Percentiles rank a stretch among this genome's conserved stretches.
Conservation (phyloP, 2,797 vertebrate genomes). For the Ctenochaetus hawaiiensis region DNA sequence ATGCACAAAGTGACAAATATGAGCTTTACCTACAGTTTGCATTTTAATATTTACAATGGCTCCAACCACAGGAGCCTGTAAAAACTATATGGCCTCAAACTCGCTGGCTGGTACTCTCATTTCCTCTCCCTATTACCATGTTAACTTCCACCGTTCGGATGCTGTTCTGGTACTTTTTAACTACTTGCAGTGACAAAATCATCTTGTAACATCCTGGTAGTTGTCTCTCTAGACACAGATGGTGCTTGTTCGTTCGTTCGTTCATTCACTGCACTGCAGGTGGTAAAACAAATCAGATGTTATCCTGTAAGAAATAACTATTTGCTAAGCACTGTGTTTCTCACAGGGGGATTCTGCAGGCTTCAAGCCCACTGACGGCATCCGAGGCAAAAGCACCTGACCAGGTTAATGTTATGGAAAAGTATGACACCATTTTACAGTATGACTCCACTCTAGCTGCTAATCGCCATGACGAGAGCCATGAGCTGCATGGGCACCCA, state of each 20-base stretch:
- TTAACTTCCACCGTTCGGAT: constrained; percentile 34
- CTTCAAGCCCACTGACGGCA: constrained; percentile 17
- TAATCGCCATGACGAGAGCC: constrained; percentile 80
- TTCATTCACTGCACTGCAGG: constrained; percentile 43
- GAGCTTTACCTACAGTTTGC: constrained; percentile 44
- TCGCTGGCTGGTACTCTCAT: constrained; percentile 15
- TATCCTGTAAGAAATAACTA: constrained; percentile 15
- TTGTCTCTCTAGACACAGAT: constrained; percentile 30
- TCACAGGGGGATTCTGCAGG: constrained; percentile 16
- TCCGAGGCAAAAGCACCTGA: constrained; percentile 31
- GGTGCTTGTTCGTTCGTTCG: constrained; percentile 42
- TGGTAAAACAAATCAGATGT: constrained; percentile 42
- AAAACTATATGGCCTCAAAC: constrained; percentile 15
- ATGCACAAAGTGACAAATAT: constrained; percentile 52
- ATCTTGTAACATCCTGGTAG: constrained; percentile 23
- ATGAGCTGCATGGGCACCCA: constrained; percentile 93
- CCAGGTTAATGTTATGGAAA: constrained; percentile 30
- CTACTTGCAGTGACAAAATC: constrained; percentile 17
- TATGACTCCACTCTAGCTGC: constrained; percentile 10
- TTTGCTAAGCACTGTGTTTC: constrained; percentile 20
- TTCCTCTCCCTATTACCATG: constrained; percentile 26
- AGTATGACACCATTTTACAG: constrained; percentile 31
- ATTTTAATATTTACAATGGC: constrained; percentile 58
- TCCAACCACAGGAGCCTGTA: constrained; percentile 42
- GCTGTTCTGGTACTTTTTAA: constrained; percentile 33